Percentiles rank a stretch among this genome's conserved stretches.
These are phyloP conservation scores for Pangasianodon gigas DNA, from an alignment of 2,113 vertebrate species.

Conservation along the genomic window DNA sequence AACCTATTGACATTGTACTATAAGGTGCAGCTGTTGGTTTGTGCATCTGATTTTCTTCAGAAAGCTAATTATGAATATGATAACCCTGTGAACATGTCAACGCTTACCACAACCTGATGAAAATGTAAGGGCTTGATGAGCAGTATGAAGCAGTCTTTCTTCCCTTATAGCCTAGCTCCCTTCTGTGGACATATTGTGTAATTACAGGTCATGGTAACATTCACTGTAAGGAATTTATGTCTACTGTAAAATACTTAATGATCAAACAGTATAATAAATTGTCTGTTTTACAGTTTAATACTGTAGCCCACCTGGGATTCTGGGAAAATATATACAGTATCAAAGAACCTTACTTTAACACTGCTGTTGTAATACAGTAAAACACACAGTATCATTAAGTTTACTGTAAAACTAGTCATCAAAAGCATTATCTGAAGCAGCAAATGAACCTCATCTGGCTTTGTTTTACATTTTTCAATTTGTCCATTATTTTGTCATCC, in stretches of 20 bases:
- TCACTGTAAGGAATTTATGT: background rate
- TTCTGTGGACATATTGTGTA: constrained; percentile 21
- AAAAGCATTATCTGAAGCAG: background rate
- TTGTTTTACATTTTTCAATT: background rate
- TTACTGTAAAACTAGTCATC: background rate
- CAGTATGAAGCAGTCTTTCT: background rate
- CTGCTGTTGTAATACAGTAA: background rate
- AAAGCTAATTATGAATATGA: background rate
- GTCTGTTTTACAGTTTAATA: background rate
- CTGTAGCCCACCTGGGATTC: background rate
- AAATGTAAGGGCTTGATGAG: background rate
- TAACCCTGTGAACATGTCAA: background rate
- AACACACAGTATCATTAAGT: background rate
- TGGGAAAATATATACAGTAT: background rate
- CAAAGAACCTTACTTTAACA: background rate
- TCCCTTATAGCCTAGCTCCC: constrained; percentile 29
- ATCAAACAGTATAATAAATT: background rate
- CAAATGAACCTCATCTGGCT: background rate
- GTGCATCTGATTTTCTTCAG: background rate
- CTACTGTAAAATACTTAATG: background rate
- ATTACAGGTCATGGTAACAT: background rate
- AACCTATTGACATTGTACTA: background rate
- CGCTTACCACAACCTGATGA: background rate
- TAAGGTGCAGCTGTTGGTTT: background rate
- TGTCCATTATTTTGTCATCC: background rate